A percentile compares a stretch with the other conserved stretches of the same genome.
Conservation (phyloP, 2,797 vertebrate species). For the Lacerta bilineata region DNA sequence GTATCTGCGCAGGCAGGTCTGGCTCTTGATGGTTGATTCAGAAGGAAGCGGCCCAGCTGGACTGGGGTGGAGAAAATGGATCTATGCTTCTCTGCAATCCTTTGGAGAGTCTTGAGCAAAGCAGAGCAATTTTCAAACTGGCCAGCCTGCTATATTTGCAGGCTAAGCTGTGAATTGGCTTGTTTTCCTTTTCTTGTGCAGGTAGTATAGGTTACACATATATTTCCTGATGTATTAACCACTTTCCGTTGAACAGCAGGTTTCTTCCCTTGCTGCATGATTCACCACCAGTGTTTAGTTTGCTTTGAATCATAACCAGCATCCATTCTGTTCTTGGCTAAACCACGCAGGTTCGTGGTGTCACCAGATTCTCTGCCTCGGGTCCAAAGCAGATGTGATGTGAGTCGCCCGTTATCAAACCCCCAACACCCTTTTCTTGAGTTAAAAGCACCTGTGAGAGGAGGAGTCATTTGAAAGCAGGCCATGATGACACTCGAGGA, state of each 20-base stretch:
- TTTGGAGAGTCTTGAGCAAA: background rate
- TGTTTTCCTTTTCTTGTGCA: background rate
- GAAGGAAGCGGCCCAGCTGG: background rate
- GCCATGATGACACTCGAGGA: background rate
- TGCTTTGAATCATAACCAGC: slow-evolving; percentile 4
- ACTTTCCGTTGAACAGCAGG: background rate
- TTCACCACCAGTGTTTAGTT: background rate
- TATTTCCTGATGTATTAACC: background rate
- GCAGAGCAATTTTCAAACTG: background rate
- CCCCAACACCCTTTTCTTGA: background rate
- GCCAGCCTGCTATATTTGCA: background rate
- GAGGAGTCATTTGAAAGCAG: background rate
- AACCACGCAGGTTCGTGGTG: background rate
- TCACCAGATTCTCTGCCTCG: background rate
- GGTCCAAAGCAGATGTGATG: background rate
- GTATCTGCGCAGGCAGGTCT: background rate
- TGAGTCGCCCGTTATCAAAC: background rate
- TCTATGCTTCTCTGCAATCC: background rate
- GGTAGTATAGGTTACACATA: background rate
- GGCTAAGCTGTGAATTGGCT: background rate
- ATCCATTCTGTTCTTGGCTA: background rate
- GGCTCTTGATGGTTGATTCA: background rate
- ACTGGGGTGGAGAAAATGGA: background rate
- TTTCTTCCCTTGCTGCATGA: background rate
- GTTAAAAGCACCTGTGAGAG: background rate